Percentiles rank a stretch among this genome's conserved stretches.
These are phyloP conservation scores for Arizona elegans DNA, from an alignment of 2,113 vertebrate species.

Conservation along the genomic window DNA sequence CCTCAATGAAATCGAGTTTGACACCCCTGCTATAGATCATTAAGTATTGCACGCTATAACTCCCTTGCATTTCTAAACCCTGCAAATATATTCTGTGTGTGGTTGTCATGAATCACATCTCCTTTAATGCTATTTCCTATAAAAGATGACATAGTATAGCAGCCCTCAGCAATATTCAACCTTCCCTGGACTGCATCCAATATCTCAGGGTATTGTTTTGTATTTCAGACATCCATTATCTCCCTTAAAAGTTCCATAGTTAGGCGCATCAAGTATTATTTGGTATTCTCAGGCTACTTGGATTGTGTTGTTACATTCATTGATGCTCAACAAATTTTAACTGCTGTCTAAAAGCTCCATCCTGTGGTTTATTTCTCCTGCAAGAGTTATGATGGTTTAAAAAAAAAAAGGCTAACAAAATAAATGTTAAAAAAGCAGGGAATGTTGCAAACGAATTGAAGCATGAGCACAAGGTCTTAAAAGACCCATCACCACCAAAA, in stretches of 20 bases:
- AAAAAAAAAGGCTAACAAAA: slow-evolving; percentile 18
- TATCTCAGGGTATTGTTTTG: neutral
- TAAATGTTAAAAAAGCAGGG: neutral
- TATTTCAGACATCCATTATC: neutral
- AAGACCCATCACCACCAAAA: neutral
- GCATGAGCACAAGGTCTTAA: neutral
- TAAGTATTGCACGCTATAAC: no score
- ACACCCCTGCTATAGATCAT: neutral
- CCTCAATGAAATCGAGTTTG: no score
- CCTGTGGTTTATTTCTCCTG: slow-evolving; percentile 47
- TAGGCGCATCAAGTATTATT: neutral
- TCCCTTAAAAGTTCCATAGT: neutral
- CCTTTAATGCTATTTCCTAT: neutral
- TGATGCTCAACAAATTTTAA: neutral
- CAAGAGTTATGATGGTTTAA: neutral
- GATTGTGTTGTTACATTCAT: neutral
- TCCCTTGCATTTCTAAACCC: neutral
- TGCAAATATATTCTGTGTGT: no score
- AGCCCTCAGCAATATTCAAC: neutral
- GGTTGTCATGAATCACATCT: neutral
- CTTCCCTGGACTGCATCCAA: neutral
- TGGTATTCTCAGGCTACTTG: neutral
- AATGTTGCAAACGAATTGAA: neutral
- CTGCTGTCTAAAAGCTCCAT: slow-evolving; percentile 49
- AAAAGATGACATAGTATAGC: neutral